Conservation (phyloP, 2,888 invertebrate genomes). For the Carcina quercana region DNA sequence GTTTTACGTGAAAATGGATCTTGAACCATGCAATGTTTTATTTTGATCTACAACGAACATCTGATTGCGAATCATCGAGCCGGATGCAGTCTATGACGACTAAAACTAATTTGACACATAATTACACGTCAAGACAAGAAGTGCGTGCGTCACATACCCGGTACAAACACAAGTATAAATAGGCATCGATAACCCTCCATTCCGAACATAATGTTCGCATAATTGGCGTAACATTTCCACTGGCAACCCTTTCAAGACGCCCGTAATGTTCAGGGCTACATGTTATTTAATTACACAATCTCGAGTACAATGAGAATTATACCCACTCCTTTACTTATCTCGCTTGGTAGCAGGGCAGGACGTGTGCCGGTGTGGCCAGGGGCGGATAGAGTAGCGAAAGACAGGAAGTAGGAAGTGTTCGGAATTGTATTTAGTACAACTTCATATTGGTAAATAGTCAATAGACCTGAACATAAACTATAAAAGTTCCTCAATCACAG, state of each 20-base stretch:
- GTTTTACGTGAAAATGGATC: neutral
- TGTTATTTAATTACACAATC: conserved; percentile 74
- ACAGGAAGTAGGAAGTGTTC: too few relatives aligned
- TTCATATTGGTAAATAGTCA: too few relatives aligned
- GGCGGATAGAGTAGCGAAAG: too few relatives aligned
- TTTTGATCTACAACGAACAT: neutral
- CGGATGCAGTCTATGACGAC: neutral
- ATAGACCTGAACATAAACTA: too few relatives aligned
- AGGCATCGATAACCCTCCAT: conserved; percentile 66
- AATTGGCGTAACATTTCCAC: conserved; percentile 73
- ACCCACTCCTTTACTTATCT: conserved; percentile 50
- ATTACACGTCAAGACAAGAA: conserved; percentile 1
- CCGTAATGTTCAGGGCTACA: conserved; percentile 67
- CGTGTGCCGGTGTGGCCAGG: too few relatives aligned
- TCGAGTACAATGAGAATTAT: conserved; percentile 66
- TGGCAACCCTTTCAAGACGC: conserved; percentile 70
- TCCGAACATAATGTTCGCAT: conserved; percentile 70
- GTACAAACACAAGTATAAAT: conserved; percentile 17
- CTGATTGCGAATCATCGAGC: neutral
- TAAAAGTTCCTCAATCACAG: too few relatives aligned
- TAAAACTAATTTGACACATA: neutral
- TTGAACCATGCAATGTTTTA: neutral
- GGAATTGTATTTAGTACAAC: too few relatives aligned
- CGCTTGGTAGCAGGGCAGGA: conserved; percentile 25
- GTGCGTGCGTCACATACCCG: conserved; percentile 11